These are phyloP conservation scores for Erannis defoliaria DNA, from an alignment of 2,888 invertebrate genomes.

Conservation along the genomic window DNA sequence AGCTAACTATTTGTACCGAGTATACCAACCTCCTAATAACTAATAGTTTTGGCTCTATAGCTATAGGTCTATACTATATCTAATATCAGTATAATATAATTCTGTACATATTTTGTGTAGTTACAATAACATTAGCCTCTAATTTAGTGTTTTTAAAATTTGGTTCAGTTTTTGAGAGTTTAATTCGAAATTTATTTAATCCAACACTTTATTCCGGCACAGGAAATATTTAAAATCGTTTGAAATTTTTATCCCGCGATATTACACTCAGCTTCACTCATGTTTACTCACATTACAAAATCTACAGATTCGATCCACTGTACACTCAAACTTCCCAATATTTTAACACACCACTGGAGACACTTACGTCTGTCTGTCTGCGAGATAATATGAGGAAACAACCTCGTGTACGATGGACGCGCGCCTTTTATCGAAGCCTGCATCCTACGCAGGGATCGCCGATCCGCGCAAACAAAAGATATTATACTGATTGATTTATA, in stretches of 20 bases:
- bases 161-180: too few species aligned
- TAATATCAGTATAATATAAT: too few species aligned
- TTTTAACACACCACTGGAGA: constrained; percentile 43
- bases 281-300: constrained; percentile 24
- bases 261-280: constrained; percentile 1
- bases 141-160: too few species aligned
- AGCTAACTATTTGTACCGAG: too few species aligned
- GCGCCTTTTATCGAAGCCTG: constrained; percentile 71
- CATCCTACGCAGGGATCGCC: constrained; percentile 72
- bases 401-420: constrained; percentile 52
- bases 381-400: constrained; percentile 68
- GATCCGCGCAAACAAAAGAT: constrained; percentile 36
- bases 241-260: background rate
- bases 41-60: too few species aligned
- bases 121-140: too few species aligned
- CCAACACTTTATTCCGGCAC: too few species aligned
- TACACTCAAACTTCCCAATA: constrained; percentile 32
- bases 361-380: constrained; percentile 66
- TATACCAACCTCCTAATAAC: too few species aligned
- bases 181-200: too few species aligned
- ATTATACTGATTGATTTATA: constrained; percentile 36
- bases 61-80: too few species aligned
- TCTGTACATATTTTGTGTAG: too few species aligned
- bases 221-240: background rate
- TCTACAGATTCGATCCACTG: constrained; percentile 31